Evolutionary conservation across 2,888 invertebrate genomes (phyloP), one percentile per base, ranked within the genome.

Genomic region (Steinernema scapterisci): DNA sequence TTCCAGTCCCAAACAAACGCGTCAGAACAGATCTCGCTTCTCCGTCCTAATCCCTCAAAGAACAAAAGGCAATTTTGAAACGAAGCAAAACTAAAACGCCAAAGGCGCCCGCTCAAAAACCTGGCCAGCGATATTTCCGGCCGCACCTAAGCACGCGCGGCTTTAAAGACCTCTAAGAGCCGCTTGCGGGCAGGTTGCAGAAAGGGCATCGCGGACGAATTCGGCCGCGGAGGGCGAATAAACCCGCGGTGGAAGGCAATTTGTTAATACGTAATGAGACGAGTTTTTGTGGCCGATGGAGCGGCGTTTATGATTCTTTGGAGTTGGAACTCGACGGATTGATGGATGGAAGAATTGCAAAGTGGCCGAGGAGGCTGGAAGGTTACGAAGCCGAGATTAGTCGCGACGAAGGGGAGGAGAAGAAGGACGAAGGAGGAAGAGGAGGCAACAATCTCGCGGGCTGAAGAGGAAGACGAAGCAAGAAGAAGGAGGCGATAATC

Each of bases 261-360:
- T 63, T 63, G 63, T 63, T 63, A 63, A 63, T 63, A 63, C 63
- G 25, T 63, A 63, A 63, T 63, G 63, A 63, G 63, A 31, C 27
- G 63, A 63, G 31, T 63, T 63, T 63, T 31, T 31, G 63, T 1
- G 7, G 27, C 38, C 31, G 63, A 48, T 16, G 48, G n/a, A 13
- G 63, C 31, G 23, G 54, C 63, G 63, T 63, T 63, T 63, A 63
- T 63, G 31, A 63, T 31, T 31, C 63, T 13, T 63, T 31, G 31
- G 16, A 21, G 31, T 48, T 21, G 63, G 63, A 25, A 63, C 27
- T 63, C 31, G 16, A 21, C 31, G 25, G 54, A 54, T 63, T 31
- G 63, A 16, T 25, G 23, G 63, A 27, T 31, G 16, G 16, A 31
- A 11, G 25, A 63, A 63, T 63, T 21, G 16, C 63, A 31, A 63